Conservation (phyloP, 1,140 invertebrate genomes). For the Cylas formicarius region DNA sequence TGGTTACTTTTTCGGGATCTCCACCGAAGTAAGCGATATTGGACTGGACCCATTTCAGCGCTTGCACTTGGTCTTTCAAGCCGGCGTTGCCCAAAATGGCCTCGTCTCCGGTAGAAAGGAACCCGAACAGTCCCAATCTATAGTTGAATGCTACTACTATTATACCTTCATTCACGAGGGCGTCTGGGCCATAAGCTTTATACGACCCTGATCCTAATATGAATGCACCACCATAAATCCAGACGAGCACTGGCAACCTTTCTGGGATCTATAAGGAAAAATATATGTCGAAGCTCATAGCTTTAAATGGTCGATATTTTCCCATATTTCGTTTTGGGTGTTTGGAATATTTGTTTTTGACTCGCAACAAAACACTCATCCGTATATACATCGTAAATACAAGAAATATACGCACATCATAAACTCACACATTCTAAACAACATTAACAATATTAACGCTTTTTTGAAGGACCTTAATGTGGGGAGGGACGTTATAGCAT, state of each 20-base stretch:
- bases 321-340: too few species aligned
- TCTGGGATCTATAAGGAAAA: too few species aligned
- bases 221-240: slow-evolving; percentile 11
- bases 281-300: too few species aligned
- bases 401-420: too few species aligned
- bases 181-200: not conserved
- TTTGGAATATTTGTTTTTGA: too few species aligned
- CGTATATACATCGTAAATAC: too few species aligned
- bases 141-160: slow-evolving; percentile 10
- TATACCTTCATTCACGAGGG: slow-evolving; percentile 6
- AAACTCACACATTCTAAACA: too few species aligned
- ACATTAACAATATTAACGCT: too few species aligned
- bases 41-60: slow-evolving; percentile 28
- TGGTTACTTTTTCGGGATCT: slow-evolving; percentile 42
- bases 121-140: slow-evolving; percentile 12
- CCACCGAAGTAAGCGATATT: slow-evolving; percentile 31
- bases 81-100: slow-evolving; percentile 27
- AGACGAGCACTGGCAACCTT: not conserved
- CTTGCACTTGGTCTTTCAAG: slow-evolving; percentile 29
- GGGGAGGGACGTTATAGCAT: too few species aligned
- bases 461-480: too few species aligned
- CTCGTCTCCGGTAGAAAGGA: slow-evolving; percentile 9
- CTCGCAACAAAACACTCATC: too few species aligned
- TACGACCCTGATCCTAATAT: not conserved
- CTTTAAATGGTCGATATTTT: too few species aligned